Conservation (phyloP, 2,888 invertebrate species). For the Drosophila planitibia region DNA sequence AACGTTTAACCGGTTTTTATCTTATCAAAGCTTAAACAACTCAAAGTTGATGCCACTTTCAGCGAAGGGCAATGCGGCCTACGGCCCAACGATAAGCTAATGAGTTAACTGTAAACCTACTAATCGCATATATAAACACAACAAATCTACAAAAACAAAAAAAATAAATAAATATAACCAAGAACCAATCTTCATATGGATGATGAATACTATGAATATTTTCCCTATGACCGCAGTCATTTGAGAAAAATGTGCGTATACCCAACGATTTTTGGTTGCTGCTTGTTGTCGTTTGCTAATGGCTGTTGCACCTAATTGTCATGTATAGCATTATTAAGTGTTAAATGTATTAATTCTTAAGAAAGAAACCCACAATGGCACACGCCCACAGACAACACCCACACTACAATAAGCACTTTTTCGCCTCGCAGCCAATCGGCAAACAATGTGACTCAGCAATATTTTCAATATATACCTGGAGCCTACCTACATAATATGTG, state of each 20-base stretch:
- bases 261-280: slow-evolving; percentile 30
- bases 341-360: slow-evolving; percentile 38
- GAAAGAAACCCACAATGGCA: slow-evolving; percentile 28
- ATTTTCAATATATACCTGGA: slow-evolving; percentile 8
- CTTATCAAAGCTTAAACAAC: slow-evolving; percentile 53
- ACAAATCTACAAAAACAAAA: slow-evolving; percentile 1
- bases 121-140: slow-evolving; percentile 19
- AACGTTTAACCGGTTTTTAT: slow-evolving; percentile 24
- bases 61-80: slow-evolving; percentile 51
- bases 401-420: slow-evolving; percentile 46
- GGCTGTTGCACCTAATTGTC: slow-evolving; percentile 46
- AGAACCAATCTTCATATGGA: slow-evolving; percentile 71
- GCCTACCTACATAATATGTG: slow-evolving; percentile 1
- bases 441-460: slow-evolving; percentile 39
- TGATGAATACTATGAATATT: slow-evolving; percentile 83
- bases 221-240: slow-evolving; percentile 83
- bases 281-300: slow-evolving; percentile 12
- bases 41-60: slow-evolving; percentile 24
- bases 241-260: slow-evolving; percentile 84
- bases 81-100: slow-evolving; percentile 56
- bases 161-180: slow-evolving; percentile 2
- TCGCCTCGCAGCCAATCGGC: slow-evolving; percentile 37
- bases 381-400: slow-evolving; percentile 34
- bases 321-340: slow-evolving; percentile 42
- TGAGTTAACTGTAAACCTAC: slow-evolving; percentile 47